A percentile compares a stretch with the other conserved stretches of the same genome.
These are phyloP conservation scores for Peucedramus taeniatus DNA, from an alignment of 2,113 vertebrate genomes.

Conservation along the genomic window DNA sequence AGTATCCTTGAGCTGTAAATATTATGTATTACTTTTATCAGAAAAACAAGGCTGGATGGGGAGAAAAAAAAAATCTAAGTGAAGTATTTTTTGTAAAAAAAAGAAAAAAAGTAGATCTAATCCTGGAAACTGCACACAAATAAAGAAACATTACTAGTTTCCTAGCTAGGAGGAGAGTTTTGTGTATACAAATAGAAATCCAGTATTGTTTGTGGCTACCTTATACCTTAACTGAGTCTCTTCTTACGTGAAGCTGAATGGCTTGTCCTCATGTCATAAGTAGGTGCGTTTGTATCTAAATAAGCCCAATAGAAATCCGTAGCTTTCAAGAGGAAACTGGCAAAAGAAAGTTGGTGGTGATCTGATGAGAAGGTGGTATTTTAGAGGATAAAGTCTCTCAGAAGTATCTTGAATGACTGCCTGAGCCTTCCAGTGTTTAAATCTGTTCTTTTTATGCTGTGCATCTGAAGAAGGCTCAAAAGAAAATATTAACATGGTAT, in stretches of 20 bases:
- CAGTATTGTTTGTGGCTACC: not conserved
- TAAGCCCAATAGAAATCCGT: not conserved
- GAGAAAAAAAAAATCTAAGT: not conserved
- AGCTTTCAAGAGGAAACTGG: not conserved
- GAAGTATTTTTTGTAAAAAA: not conserved
- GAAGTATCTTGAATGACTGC: not conserved
- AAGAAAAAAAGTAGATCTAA: not conserved
- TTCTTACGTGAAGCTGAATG: not conserved
- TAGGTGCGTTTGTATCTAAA: not conserved
- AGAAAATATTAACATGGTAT: not conserved
- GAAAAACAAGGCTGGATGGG: not conserved
- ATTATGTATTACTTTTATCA: not conserved
- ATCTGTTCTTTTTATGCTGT: not conserved
- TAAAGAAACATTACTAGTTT: not conserved
- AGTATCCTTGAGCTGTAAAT: not conserved
- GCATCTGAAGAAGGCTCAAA: not conserved
- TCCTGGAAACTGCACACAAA: not conserved
- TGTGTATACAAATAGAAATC: not conserved
- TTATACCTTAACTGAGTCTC: not conserved
- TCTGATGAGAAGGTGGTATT: not conserved
- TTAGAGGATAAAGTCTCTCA: not conserved
- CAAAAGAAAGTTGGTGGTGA: not conserved
- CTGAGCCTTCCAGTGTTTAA: not conserved
- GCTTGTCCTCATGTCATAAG: fast-evolving
- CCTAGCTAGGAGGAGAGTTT: not conserved